phyloP scores from a whole-genome alignment of 2,113 vertebrate species.

The Romanogobio albipinnatus region DNA sequence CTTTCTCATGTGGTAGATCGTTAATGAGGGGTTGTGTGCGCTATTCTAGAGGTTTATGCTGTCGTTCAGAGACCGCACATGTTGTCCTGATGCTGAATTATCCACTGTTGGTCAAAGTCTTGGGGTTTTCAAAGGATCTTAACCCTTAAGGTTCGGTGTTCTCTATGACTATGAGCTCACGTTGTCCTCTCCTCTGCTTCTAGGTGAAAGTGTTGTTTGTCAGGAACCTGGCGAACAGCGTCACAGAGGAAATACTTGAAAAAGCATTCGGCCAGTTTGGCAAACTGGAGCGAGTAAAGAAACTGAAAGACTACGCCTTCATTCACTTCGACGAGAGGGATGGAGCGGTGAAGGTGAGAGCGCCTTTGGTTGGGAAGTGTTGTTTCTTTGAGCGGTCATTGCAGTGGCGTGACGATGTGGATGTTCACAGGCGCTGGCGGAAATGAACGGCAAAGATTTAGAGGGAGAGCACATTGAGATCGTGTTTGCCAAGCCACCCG shows the following conservation, averaged over 20 bases:
- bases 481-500: constrained; percentile 97
- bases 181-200: background rate
- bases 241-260: constrained; percentile 97
- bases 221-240: constrained; percentile 92
- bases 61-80: background rate
- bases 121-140: background rate
- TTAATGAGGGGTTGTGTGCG: too few relatives aligned
- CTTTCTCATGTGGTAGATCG: background rate
- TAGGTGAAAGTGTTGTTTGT: constrained; percentile 98
- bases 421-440: constrained; percentile 86
- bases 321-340: constrained; percentile 96
- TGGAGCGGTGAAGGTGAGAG: constrained; percentile 91
- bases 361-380: rapidly evolving
- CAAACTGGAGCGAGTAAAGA: constrained; percentile 97
- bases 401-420: background rate
- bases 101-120: background rate
- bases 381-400: background rate
- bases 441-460: constrained; percentile 97
- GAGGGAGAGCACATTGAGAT: constrained; percentile 97
- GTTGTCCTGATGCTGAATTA: background rate
- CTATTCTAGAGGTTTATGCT: constrained; percentile 28
- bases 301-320: constrained; percentile 98
- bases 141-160: too few relatives aligned
- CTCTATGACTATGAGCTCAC: background rate
- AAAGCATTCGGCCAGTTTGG: constrained; percentile 92